Base-by-base conservation (phyloP, 2,797 vertebrate genomes). In the Platyrinchus mystaceus region DNA sequence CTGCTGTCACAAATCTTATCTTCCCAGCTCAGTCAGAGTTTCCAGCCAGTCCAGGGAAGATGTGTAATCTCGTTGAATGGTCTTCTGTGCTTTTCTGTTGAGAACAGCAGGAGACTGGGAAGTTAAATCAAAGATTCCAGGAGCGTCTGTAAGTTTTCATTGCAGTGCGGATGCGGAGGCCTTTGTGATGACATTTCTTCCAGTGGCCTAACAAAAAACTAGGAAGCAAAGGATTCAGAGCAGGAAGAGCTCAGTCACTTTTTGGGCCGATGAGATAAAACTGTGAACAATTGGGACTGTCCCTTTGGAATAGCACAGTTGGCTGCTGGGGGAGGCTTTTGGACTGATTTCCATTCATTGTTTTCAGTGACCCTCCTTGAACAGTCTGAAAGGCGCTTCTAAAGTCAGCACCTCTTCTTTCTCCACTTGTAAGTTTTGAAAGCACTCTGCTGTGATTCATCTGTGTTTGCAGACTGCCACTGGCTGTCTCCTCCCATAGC, bases 241-340 rank as follows among this genome's bases (percentile, higher is more conserved):
- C 95, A 93, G 84, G 94, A 96, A 97, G 55, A 90, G 74, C 81
- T 85, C 43, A 75, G 87, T 93, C 77, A 53, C 84, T 96, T 87
- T 87, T 96, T 81, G 94, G 69, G 32, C 76, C 4, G 14, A 69
- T 62, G 67, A 95, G 89, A 95, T 96, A 93, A 88, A 91, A 94
- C 84, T 89, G 60, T 80, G 70, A 89, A 95, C 96, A 94, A 96
- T 95, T 1, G 2, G n/a, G 69, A 76, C 83, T 58, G 85, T 86
- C 78, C 73, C 92, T 89, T 85, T 2, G 47, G 89, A 90, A 75
- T 90, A 83, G 70, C 15, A 12, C 36, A 58, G 46, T 44, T 76
- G 82, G 70, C 71, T 76, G 75, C 49, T 52, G 75, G 60, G 26
- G 23, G 50, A 90, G 88, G 34, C 44, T 93, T 94, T 91, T 94